Evolutionary conservation across 1,140 invertebrate species (phyloP).

Genomic region (Rhopalosiphum maidis): DNA sequence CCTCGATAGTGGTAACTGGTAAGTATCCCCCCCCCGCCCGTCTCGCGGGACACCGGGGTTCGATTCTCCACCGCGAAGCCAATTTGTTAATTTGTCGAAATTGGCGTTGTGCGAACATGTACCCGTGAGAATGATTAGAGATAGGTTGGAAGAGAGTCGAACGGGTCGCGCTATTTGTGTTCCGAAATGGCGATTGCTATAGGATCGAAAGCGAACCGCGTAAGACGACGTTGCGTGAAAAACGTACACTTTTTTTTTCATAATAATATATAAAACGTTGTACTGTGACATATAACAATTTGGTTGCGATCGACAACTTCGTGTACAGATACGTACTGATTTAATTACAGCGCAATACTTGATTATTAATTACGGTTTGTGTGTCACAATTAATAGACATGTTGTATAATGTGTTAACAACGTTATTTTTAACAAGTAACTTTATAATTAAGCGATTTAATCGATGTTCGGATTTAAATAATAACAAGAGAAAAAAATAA

Average conservation of each 20-base stretch:
- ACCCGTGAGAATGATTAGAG: too few species aligned
- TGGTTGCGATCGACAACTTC: background rate
- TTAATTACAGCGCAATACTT: background rate
- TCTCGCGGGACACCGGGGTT: too few species aligned
- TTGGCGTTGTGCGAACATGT: too few species aligned
- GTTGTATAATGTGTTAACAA: background rate
- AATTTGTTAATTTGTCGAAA: too few species aligned
- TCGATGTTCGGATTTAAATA: background rate
- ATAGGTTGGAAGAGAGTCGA: too few species aligned
- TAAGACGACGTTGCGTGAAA: background rate
- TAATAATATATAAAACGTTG: too few species aligned
- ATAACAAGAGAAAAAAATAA: background rate
- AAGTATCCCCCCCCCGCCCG: too few species aligned
- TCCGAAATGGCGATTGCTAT: too few species aligned
- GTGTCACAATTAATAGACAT: background rate
- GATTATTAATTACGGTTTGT: background rate
- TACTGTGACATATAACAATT: background rate
- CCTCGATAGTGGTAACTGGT: too few species aligned
- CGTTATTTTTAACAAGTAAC: background rate
- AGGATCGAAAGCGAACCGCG: too few species aligned
- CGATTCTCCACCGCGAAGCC: too few species aligned
- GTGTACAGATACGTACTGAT: background rate
- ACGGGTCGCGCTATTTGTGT: too few species aligned
- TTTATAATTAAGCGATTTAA: background rate
- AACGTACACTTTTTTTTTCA: background rate